A percentile compares a stretch with the other conserved stretches of the same genome.
These are phyloP conservation scores for Drosophila bocqueti DNA, from an alignment of 1,140 invertebrate genomes.

Conservation along the genomic window DNA sequence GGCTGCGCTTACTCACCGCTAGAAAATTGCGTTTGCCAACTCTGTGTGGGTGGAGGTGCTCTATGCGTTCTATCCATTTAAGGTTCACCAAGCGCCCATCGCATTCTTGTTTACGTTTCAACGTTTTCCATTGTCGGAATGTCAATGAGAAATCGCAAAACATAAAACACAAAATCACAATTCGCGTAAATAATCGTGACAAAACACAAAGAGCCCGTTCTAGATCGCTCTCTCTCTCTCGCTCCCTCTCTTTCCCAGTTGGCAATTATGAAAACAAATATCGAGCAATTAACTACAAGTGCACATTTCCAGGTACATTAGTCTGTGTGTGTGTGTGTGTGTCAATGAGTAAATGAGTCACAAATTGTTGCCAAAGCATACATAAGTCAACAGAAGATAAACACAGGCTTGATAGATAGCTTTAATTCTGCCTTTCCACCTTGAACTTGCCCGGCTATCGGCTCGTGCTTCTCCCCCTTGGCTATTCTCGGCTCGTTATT, in stretches of 20 bases:
- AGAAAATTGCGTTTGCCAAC: conserved; percentile 22
- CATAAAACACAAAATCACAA: conserved; percentile 8
- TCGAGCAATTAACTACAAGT: conserved; percentile 30
- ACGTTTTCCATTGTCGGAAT: conserved; percentile 53
- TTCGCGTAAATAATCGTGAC: conserved; percentile 38
- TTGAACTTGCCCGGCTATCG: conserved; percentile 59
- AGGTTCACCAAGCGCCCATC: conserved; percentile 13
- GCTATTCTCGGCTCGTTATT: background rate
- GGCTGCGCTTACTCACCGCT: conserved; percentile 29
- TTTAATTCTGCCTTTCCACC: conserved; percentile 35
- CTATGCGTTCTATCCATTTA: conserved; percentile 19
- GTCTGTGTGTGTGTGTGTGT: conserved; percentile 3
- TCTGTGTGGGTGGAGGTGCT: background rate
- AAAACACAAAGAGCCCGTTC: conserved; percentile 54
- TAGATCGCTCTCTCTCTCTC: background rate
- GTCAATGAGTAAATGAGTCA: conserved; percentile 43
- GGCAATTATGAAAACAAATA: conserved; percentile 55
- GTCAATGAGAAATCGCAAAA: conserved; percentile 62
- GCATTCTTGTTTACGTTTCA: conserved; percentile 51
- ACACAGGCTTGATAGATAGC: conserved; percentile 3
- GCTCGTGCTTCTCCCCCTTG: background rate
- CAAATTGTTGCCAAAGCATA: conserved; percentile 26
- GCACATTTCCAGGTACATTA: conserved; percentile 1
- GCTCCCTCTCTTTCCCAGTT: conserved; percentile 8
- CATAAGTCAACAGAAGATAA: conserved; percentile 35